These are phyloP conservation scores for Chelidonichthys spinosus DNA, from an alignment of 2,797 vertebrate species.

Conservation along the genomic window DNA sequence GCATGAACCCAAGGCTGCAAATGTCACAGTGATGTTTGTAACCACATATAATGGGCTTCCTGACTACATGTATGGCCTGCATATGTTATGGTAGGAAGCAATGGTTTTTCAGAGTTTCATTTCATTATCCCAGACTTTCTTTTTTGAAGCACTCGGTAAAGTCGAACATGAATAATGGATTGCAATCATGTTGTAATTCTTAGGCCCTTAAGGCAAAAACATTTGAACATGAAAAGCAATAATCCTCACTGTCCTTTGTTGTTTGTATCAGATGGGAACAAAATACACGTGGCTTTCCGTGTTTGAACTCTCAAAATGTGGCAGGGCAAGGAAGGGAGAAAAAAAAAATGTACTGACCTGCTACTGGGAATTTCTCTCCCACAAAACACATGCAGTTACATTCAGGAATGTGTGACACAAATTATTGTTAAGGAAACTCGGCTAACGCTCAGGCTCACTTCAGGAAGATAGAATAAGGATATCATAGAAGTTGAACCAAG, in stretches of 20 bases:
- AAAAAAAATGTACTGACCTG: background rate
- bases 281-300: constrained; percentile 8
- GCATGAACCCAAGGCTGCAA: constrained; percentile 12
- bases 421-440: constrained; percentile 17
- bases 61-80: constrained; percentile 21
- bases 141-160: constrained; percentile 15
- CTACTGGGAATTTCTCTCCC: background rate
- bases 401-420: background rate
- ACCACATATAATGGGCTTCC: constrained; percentile 3
- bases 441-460: constrained; percentile 12
- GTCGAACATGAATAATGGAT: constrained; percentile 40
- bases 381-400: constrained; percentile 15
- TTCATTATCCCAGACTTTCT: constrained; percentile 29
- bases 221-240: constrained; percentile 12
- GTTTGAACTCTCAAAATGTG: constrained; percentile 15
- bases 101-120: constrained; percentile 20
- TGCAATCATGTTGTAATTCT: constrained; percentile 8
- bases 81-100: constrained; percentile 22
- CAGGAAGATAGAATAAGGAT: constrained; percentile 13
- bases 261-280: background rate
- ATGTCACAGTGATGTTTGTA: constrained; percentile 43
- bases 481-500: constrained; percentile 22
- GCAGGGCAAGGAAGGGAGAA: background rate
- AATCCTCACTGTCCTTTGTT: constrained; percentile 1
- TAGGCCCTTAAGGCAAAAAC: constrained; percentile 1